Base-by-base conservation (phyloP, 2,888 invertebrate genomes). In the Philaethria dido region DNA sequence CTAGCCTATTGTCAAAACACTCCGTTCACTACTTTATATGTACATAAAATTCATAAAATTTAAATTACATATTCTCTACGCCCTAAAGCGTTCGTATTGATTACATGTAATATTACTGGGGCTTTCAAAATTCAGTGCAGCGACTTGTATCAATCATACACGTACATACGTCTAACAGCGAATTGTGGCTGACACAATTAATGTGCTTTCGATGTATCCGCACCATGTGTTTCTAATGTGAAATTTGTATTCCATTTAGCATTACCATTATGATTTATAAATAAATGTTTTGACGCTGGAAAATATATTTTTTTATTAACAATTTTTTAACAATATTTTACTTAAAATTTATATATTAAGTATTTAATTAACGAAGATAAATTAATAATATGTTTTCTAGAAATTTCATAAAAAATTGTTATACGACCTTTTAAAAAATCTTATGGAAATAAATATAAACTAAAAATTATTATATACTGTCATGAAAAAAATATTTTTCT, bases 111-210 rank as follows among this genome's bases (percentile, higher is more conserved):
- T 39, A 39, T 55, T 55, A 55, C 4, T 39, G 20, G 14, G 20
- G 20, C 20, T 39, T 48, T 55, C 50, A 44, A 69, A 66, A 69
- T 62, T 48, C 66, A 69, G 39, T 62, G 48, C 52, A 52, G 52
- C 59, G 48, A 61, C 65, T 69, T 69, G 69, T 67, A 73, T 73
- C 65, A 73, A 73, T 73, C 69, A 71, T 67, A 68, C 61, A 39
- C 13, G 39, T 39, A 39, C 39, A 52, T 42, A 63, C 39, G 66
- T 69, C 69, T 66, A 63, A 70, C 66, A 57, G 69, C 60, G 65
- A 70, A 68, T 66, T 68, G 66, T 64, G 69, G 59, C 52, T 47
- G 60, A 69, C 60, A 69, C 67, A 73, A 73, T 69, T 72, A 72
- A 70, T 70, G 70, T 69, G 62, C 62, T 45, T 64, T 66, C 66